These are phyloP conservation scores for Heliconius ismenius DNA, from an alignment of 2,888 invertebrate species.

Conservation along the genomic window DNA sequence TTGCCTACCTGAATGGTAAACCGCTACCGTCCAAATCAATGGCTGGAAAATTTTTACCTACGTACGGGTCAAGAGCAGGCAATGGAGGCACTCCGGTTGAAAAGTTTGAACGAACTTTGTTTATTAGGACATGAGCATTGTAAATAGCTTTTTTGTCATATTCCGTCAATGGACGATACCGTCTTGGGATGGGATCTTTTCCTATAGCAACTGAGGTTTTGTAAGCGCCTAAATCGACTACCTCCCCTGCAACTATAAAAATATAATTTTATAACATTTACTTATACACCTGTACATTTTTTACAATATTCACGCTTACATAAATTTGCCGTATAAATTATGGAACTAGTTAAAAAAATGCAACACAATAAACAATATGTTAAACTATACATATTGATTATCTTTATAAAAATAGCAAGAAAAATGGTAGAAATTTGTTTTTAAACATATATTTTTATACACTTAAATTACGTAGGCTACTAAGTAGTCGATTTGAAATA, in stretches of 20 bases:
- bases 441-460: constrained; percentile 6
- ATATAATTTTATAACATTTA: not conserved
- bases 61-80: constrained; percentile 16
- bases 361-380: not conserved
- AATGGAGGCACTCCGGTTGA: not conserved
- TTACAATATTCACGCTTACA: not conserved
- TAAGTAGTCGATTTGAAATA: not conserved
- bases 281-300: not conserved
- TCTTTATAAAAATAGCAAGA: not conserved
- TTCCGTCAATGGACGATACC: not conserved
- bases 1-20: constrained; percentile 10
- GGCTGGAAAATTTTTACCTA: not conserved
- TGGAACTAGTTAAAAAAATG: not conserved
- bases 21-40: not conserved
- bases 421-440: not conserved
- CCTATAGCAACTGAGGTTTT: not conserved
- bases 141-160: not conserved
- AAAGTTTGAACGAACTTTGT: constrained; percentile 10
- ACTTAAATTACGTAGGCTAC: not conserved
- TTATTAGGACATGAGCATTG: not conserved
- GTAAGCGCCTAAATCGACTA: constrained; percentile 7
- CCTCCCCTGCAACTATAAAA: constrained; percentile 13
- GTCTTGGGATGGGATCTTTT: not conserved
- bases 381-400: constrained; percentile 1
- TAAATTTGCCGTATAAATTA: not conserved